Percentiles rank a stretch among this genome's conserved stretches.
Evolutionary conservation across 2,113 vertebrate species (phyloP).

Genomic region (Albula glossodonta): DNA sequence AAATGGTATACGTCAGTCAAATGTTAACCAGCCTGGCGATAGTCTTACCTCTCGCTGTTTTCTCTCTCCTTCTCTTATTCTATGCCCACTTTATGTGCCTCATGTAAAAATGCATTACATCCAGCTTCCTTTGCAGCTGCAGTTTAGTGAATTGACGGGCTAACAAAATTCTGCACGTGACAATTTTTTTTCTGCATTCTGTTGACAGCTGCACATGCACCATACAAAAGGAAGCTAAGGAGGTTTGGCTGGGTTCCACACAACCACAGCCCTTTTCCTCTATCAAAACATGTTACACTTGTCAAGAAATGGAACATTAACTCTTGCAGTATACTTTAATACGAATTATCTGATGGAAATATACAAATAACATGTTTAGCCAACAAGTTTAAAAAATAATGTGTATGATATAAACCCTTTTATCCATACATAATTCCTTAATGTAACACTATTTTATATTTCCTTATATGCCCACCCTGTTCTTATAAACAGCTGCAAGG

Average conservation of each 20-base stretch:
- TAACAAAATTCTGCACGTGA: not conserved
- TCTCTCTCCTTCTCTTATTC: not conserved
- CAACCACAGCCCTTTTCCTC: conserved; percentile 56
- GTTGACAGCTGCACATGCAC: conserved; percentile 25
- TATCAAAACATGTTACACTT: conserved; percentile 46
- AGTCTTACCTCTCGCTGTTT: not conserved
- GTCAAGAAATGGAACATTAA: not conserved
- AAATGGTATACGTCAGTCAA: too few species aligned
- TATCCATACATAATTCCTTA: too few species aligned
- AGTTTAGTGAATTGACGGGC: not conserved
- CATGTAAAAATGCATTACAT: not conserved
- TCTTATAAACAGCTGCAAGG: too few species aligned
- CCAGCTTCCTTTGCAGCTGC: not conserved
- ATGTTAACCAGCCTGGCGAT: too few species aligned
- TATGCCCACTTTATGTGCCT: not conserved
- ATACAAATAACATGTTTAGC: not conserved
- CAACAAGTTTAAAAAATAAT: too few species aligned
- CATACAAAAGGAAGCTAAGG: conserved; percentile 62
- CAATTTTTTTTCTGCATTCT: not conserved
- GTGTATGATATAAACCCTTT: not conserved
- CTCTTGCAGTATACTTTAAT: not conserved
- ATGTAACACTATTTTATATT: too few species aligned
- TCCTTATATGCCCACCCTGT: too few species aligned
- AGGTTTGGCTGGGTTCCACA: conserved; percentile 63
- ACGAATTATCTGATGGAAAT: not conserved